These are phyloP conservation scores for Parazoanthus darwini DNA, from an alignment of 92 coral and sea anemone genomes.

Conservation along the genomic window DNA sequence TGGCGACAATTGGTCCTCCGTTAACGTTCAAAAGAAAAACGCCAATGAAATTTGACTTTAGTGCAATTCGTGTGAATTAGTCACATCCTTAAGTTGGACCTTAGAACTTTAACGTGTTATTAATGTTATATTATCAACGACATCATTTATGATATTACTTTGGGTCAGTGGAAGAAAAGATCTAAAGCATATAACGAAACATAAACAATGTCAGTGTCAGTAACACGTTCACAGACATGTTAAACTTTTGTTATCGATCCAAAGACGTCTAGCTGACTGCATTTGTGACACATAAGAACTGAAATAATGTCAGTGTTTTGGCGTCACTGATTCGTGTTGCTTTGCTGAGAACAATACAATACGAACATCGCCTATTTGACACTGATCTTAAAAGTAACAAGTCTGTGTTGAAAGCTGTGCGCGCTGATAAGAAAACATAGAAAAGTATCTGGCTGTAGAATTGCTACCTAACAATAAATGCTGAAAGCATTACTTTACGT, in stretches of 20 bases:
- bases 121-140: not conserved
- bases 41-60: not conserved
- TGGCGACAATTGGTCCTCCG: not conserved
- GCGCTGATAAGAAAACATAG: conserved; percentile 21
- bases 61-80: not conserved
- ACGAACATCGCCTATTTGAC: conserved; percentile 18
- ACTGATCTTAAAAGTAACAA: conserved; percentile 35
- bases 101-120: not conserved
- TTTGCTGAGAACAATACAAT: not conserved
- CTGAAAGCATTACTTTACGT: not conserved
- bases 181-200: not conserved
- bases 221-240: not conserved
- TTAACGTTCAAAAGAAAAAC: not conserved
- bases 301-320: not conserved
- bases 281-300: not conserved
- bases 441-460: not conserved
- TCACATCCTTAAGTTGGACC: not conserved
- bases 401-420: conserved; percentile 42
- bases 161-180: not conserved
- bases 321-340: conserved; percentile 20
- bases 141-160: not conserved
- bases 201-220: not conserved
- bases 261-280: conserved; percentile 28
- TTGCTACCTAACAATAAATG: conserved; percentile 1
- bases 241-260: not conserved